These are phyloP conservation scores for Hartigia nigra DNA, from an alignment of 2,888 invertebrate genomes.

Conservation along the genomic window DNA sequence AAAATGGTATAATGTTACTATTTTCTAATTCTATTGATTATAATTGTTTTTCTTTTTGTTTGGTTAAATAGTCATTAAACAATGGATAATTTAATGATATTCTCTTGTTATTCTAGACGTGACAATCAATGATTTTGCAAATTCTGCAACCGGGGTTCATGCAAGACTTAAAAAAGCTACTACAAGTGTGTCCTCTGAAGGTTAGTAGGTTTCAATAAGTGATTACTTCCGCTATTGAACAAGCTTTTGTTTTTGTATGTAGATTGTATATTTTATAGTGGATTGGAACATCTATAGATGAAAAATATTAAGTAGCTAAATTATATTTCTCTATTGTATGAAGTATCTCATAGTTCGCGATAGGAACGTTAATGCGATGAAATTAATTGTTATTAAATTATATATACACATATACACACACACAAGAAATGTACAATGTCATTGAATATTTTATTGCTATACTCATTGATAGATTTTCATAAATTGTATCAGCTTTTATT, in stretches of 20 bases:
- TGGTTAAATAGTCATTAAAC: background rate
- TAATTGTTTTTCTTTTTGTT: constrained; percentile 17
- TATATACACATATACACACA: too few species aligned
- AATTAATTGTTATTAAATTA: too few species aligned
- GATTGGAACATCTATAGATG: too few species aligned
- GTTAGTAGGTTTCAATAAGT: constrained; percentile 22
- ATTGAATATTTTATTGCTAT: too few species aligned
- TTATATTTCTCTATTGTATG: too few species aligned
- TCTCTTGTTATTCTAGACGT: constrained; percentile 68
- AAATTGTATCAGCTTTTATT: background rate
- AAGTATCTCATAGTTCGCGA: too few species aligned
- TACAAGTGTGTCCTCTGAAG: constrained; percentile 37
- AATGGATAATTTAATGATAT: background rate
- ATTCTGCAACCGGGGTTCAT: constrained; percentile 65
- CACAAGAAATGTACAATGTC: too few species aligned
- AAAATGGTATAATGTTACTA: constrained; percentile 23
- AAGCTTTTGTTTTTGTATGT: background rate
- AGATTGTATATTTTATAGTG: background rate
- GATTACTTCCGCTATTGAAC: background rate
- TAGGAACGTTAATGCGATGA: too few species aligned
- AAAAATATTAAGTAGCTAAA: too few species aligned
- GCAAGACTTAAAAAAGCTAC: constrained; percentile 59
- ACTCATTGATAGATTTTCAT: too few species aligned
- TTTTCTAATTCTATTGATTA: constrained; percentile 31
- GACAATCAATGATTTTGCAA: constrained; percentile 75